Conservation (phyloP, 1,140 invertebrate species). For the Periplaneta americana region DNA sequence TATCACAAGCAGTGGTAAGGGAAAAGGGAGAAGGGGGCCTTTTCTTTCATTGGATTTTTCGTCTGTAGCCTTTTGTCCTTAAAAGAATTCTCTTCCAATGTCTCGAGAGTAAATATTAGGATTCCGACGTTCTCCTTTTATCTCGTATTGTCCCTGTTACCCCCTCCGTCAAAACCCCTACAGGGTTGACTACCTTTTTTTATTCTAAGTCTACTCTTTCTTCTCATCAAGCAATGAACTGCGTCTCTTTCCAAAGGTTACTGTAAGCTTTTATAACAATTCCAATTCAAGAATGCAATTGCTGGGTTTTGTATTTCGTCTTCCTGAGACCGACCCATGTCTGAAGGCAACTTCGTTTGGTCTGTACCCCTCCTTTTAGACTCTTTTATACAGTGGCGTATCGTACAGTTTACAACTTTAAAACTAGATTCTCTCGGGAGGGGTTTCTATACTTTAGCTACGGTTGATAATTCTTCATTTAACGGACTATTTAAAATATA, state of each 20-base stretch:
- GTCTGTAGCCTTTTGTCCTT: constrained; percentile 6
- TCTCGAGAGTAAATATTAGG: constrained; percentile 6
- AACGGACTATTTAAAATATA: no score
- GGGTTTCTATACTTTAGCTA: no score
- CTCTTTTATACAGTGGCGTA: neutral
- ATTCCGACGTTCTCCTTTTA: neutral
- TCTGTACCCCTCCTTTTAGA: neutral
- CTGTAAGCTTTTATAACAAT: neutral
- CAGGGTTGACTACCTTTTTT: neutral
- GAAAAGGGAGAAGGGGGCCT: neutral
- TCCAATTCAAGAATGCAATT: neutral
- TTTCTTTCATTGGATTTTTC: constrained; percentile 8
- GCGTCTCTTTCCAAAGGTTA: neutral
- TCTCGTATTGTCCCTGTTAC: neutral
- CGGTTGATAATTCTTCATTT: no score
- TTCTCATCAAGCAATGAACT: neutral
- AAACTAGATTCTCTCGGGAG: no score
- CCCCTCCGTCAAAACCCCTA: neutral
- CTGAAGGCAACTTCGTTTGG: no score
- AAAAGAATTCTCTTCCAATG: constrained; percentile 5
- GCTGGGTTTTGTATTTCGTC: neutral
- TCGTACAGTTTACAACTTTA: no score
- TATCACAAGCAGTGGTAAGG: neutral
- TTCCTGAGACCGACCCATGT: neutral
- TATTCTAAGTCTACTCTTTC: neutral